Evolutionary conservation across 1,140 invertebrate species (phyloP).

Genomic region (silkworm (Bombyx mori)): ASM3026992v2 NC_085131.1:5406001-5406500

Average conservation of each 20-base stretch:
- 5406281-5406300: conserved; percentile 51
- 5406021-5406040: conserved; percentile 60
- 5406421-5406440: conserved; percentile 27
- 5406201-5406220: conserved; percentile 40
- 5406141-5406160: background rate
- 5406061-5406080: no score
- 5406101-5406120: no score
- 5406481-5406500: conserved; percentile 67
- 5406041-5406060: conserved; percentile 6
- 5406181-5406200: background rate
- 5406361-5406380: background rate
- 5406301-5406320: conserved; percentile 54
- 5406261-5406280: conserved; percentile 49
- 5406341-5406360: background rate
- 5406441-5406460: conserved; percentile 50
- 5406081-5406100: no score
- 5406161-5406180: background rate
- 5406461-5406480: conserved; percentile 56
- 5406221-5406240: conserved; percentile 41
- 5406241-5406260: conserved; percentile 59
- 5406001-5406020: conserved; percentile 59
- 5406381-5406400: conserved; percentile 1
- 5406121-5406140: no score
- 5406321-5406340: conserved; percentile 40
- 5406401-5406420: background rate